phyloP scores from a whole-genome alignment of 1,140 invertebrate species.

The Penaeus japonicus region DNA sequence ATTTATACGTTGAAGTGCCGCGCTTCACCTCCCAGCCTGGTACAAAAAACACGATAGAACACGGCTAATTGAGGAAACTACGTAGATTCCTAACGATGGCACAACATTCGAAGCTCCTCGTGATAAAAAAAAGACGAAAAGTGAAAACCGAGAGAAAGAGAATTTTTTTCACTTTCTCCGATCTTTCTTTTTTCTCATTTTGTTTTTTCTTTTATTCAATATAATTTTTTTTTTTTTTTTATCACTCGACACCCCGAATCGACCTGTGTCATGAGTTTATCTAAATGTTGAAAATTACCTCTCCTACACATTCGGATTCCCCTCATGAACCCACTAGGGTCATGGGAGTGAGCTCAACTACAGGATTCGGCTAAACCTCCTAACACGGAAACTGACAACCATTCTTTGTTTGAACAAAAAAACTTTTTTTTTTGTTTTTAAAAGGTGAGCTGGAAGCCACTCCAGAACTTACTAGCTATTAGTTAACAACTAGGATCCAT shows the following conservation, averaged over 20 bases:
- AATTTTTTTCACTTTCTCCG: too few species aligned
- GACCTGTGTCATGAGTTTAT: slow-evolving; percentile 32
- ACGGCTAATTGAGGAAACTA: slow-evolving; percentile 22
- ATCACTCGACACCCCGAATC: slow-evolving; percentile 39
- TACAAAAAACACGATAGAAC: slow-evolving; percentile 42
- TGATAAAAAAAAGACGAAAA: slow-evolving; percentile 9
- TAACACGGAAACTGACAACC: slow-evolving; percentile 53
- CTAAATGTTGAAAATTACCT: slow-evolving; percentile 54
- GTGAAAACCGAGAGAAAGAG: not conserved
- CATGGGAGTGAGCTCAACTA: slow-evolving; percentile 22
- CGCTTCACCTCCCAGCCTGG: slow-evolving; percentile 50
- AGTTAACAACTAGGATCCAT: slow-evolving; percentile 48
- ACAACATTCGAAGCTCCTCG: slow-evolving; percentile 19
- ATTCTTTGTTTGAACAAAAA: slow-evolving; percentile 47
- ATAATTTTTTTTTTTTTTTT: slow-evolving; percentile 34
- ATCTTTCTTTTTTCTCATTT: too few species aligned
- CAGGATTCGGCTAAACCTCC: slow-evolving; percentile 45
- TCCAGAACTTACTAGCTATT: slow-evolving; percentile 54
- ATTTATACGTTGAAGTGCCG: slow-evolving; percentile 32
- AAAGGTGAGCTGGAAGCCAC: slow-evolving; percentile 53
- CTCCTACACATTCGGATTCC: slow-evolving; percentile 37
- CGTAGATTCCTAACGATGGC: slow-evolving; percentile 41
- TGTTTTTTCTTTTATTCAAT: slow-evolving; percentile 8
- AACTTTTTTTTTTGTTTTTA: not conserved
- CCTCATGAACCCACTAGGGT: not conserved